Base-by-base conservation (phyloP, 2,113 vertebrate genomes). In the Serilophus lunatus region DNA sequence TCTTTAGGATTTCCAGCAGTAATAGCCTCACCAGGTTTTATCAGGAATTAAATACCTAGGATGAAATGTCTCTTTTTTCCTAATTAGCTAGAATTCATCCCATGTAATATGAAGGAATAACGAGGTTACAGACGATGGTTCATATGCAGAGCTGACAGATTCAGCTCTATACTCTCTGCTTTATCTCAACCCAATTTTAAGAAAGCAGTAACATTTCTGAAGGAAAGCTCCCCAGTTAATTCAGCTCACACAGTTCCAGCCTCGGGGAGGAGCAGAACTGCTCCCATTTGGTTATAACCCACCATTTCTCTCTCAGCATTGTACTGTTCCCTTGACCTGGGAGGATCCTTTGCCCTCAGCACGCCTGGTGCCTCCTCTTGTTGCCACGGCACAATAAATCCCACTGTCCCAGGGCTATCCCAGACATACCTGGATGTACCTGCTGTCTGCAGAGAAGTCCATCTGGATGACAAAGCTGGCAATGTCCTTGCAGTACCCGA, bases 401-500 rank as follows among this genome's bases (percentile, higher is more conserved):
- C 4, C 4, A 35, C 42, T 4, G 33, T 28, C 6, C 0, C 0
- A 9, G 42, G 12, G 15, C 54, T 6, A 0, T 29, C 56, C 7
- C 22, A 81, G 53, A 38, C 97, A 2, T 97, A 99, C 99, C 99
- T 99, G 98, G 81, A 99, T 99, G 96, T 98, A 98, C 89, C 96
- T 98, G 98, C 98, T 98, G 97, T 99, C 99, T 3, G 99, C 99
- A 35, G 99, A 99, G 91, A 99, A 99, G 94, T 99, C 99, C 88
- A 99, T 98, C 98, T 99, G 99, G 74, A 99, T 97, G 75, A 99
- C 98, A 74, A 99, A 99, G 64, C 99, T 99, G 3, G 98, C 98
- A 47, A 99, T 98, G 93, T 99, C 99, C 95, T 99, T 99, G 96
- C 99, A 99, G 97, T 99, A 99, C 33, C 99, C 99, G 2, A 99